Base-by-base conservation (phyloP, 1,140 invertebrate genomes). In the Littorina saxatilis region DNA sequence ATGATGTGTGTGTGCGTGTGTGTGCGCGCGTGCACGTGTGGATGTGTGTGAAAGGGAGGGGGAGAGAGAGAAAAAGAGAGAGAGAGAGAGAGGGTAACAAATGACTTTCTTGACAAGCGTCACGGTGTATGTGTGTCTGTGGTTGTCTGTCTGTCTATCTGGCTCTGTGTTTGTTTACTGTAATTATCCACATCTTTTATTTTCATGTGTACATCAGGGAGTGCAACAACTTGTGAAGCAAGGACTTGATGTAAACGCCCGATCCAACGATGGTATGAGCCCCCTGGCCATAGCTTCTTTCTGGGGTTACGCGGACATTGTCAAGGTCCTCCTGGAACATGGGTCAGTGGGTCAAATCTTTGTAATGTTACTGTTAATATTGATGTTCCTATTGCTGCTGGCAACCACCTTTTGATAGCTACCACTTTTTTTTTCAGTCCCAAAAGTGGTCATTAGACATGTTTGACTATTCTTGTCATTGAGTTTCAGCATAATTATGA, bases 251-350 rank as follows among this genome's bases (percentile, higher is more conserved):
- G 72, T 88, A 1, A 91, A 91, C 80, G 20, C 80, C 15, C 77
- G 77, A 17, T 88, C 88, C 13, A 58, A 29, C 52, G 90, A 91
- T 87, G 91, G 91, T 0, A 91, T 91, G 89, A 89, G 88, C 17
- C 88, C 91, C 29, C 81, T 91, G 37, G 86, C 87, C 29, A 81
- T 91, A 35, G 90, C 91, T 37, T 83, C 91, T 35, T 91, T 91
- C 80, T 91, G 91, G 91, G 91, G 91, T 35, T 91, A 91, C 87
- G 87, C 89, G 61, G 87, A 89, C 70, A 88, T 91, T 52, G 89
- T 86, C 23, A 79, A 89, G 79, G 52, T 82, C 15, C 80, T 91
- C 29, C 75, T 91, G 17, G 74, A 88, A 79, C 75, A 87, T 80
- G 84, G 89, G 90, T 90, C 82, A 43, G 68, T 70, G 23, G 29